phyloP scores from a whole-genome alignment of 2,113 vertebrate species.

The Coptodon bakossiorum region DNA sequence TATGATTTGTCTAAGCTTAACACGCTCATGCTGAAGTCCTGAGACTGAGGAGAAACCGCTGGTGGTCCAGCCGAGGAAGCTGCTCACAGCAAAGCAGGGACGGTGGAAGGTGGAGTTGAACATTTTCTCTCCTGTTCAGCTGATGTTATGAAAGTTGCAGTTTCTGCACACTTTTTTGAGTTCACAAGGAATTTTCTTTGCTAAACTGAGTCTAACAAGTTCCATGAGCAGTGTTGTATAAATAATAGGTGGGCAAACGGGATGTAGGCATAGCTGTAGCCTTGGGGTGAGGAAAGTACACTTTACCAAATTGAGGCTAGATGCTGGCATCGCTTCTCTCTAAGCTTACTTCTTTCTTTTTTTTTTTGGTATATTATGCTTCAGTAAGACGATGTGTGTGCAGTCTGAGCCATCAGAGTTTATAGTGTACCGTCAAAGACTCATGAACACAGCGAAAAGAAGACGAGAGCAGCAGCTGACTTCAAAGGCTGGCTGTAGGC shows the following conservation, averaged over 20 bases:
- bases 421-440: neutral
- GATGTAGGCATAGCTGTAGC: neutral
- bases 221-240: neutral
- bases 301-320: neutral
- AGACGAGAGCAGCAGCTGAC: neutral
- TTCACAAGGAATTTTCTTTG: neutral
- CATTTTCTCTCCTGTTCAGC: neutral
- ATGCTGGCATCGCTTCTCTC: neutral
- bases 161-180: neutral
- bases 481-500: neutral
- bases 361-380: neutral
- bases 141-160: neutral
- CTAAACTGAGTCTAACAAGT: neutral
- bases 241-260: neutral
- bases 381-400: neutral
- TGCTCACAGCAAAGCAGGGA: neutral
- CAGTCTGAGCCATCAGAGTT: neutral
- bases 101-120: neutral
- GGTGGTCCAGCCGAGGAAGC: neutral
- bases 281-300: neutral
- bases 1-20: neutral
- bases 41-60: neutral
- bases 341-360: neutral
- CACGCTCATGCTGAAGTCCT: neutral
- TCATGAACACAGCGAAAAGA: neutral